Conservation (phyloP, 2,113 vertebrate species). For the Neopipo cinnamomea region DNA sequence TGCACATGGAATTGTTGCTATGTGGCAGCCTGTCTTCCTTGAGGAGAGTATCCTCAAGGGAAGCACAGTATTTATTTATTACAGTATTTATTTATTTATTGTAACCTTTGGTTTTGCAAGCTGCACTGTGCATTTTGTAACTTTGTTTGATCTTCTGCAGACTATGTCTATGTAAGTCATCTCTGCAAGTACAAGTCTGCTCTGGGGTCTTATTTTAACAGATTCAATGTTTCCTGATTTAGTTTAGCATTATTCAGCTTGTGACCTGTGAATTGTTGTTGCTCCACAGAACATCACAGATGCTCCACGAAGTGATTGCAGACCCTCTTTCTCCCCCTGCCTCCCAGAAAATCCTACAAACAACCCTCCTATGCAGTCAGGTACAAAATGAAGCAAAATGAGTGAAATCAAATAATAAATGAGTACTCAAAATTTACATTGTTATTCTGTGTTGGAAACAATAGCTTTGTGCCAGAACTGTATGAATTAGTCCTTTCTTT, state of each 20-base stretch:
- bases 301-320: neutral
- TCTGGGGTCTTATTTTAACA: neutral
- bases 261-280: neutral
- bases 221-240: neutral
- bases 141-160: neutral
- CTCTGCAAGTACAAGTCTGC: neutral
- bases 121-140: neutral
- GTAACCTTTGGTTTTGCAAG: neutral
- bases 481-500: neutral
- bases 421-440: neutral
- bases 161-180: neutral
- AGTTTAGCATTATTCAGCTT: neutral
- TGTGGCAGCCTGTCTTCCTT: neutral
- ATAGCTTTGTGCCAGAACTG: neutral
- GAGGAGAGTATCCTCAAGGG: neutral
- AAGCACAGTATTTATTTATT: neutral
- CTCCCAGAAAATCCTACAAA: neutral
- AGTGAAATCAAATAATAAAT: neutral
- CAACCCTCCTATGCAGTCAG: neutral
- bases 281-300: neutral
- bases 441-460: neutral
- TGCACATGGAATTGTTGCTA: neutral
- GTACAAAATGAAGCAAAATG: neutral
- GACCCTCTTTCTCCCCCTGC: rapidly evolving
- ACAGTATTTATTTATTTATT: neutral